phyloP scores from a whole-genome alignment of 2,113 vertebrate genomes.

The Talpa occidentalis region DNA sequence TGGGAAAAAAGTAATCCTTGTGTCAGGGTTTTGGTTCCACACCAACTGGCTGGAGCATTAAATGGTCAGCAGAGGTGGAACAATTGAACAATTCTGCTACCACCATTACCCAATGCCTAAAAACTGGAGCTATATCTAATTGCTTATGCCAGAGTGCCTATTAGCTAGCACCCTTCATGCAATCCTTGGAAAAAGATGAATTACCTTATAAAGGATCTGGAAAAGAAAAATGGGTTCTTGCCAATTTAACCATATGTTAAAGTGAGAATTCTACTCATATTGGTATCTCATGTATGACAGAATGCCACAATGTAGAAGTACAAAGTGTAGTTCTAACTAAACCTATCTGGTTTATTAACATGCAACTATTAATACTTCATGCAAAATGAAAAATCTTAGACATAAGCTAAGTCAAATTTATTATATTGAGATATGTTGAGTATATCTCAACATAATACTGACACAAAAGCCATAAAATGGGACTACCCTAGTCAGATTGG shows the following conservation, averaged over 20 bases:
- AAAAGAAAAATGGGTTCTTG: conserved; percentile 26
- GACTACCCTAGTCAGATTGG: neutral
- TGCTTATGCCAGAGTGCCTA: neutral
- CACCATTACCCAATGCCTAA: neutral
- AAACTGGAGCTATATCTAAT: neutral
- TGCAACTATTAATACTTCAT: neutral
- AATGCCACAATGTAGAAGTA: neutral
- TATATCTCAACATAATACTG: neutral
- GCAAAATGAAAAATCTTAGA: conserved; percentile 42
- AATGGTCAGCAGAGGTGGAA: neutral
- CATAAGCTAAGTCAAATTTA: neutral
- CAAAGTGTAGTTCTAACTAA: conserved; percentile 3
- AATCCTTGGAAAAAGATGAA: conserved; percentile 8
- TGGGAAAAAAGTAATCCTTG: neutral
- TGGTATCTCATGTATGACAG: neutral
- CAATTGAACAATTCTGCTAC: neutral
- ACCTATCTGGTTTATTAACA: neutral
- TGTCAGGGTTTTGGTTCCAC: no score
- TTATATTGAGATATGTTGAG: neutral
- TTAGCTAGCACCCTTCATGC: neutral
- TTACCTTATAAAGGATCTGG: conserved; percentile 5
- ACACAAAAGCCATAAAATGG: neutral
- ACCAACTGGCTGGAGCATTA: neutral
- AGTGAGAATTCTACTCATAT: conserved; percentile 36
- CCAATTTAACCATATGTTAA: conserved; percentile 24